Conservation (phyloP, 2,113 vertebrate species). For the Chloroceryle aenea region DNA sequence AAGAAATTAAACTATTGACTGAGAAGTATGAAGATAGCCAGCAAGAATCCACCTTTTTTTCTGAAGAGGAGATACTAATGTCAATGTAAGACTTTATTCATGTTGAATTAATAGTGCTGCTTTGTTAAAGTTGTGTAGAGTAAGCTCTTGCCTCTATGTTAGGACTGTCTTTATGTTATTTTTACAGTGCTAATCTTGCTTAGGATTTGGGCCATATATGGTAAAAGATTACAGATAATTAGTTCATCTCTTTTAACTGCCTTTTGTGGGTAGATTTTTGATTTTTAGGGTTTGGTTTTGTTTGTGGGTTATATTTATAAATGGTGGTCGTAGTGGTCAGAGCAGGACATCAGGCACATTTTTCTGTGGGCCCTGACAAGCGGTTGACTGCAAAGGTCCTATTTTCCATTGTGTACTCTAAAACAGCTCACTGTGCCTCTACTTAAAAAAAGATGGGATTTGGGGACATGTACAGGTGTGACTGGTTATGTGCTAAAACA, state of each 20-base stretch:
- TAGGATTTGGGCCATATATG: background rate
- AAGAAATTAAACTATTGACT: slow-evolving; percentile 76
- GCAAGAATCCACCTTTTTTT: slow-evolving; percentile 42
- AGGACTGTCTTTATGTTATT: background rate
- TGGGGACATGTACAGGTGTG: background rate
- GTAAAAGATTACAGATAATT: background rate
- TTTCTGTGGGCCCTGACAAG: background rate
- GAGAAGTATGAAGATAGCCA: slow-evolving; percentile 47
- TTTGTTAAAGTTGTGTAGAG: background rate
- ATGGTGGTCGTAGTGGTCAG: background rate
- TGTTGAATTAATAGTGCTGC: background rate
- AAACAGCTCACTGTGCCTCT: background rate
- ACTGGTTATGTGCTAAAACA: background rate
- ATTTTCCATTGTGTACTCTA: background rate
- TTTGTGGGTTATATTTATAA: background rate
- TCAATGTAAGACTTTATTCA: slow-evolving; percentile 63
- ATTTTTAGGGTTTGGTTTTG: background rate
- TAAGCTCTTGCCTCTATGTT: background rate
- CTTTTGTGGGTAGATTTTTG: background rate
- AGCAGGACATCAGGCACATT: background rate
- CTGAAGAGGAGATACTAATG: slow-evolving; percentile 50
- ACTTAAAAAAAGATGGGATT: background rate
- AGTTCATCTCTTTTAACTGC: background rate
- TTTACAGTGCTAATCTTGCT: background rate
- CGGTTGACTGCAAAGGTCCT: background rate